phyloP scores from a whole-genome alignment of 92 coral and sea anemone species.

The Muricea muricata region DNA sequence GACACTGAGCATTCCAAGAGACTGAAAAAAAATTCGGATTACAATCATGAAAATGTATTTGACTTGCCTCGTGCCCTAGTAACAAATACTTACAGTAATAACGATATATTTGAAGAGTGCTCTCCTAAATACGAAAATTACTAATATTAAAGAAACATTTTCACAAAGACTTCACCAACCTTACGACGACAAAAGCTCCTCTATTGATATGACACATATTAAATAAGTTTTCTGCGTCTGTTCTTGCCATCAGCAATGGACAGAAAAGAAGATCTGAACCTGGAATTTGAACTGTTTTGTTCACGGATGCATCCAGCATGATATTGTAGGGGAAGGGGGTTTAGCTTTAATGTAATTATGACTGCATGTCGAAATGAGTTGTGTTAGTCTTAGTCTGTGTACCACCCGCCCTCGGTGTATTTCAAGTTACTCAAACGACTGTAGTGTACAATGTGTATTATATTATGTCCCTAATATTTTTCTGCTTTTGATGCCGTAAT shows the following conservation, averaged over 20 bases:
- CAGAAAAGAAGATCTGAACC: conserved; percentile 65
- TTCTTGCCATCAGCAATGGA: conserved; percentile 69
- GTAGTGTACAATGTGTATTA: too few relatives aligned
- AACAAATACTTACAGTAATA: too few relatives aligned
- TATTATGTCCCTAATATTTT: neutral
- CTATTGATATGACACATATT: conserved; percentile 90
- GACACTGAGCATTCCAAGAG: conserved; percentile 87
- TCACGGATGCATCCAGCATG: too few relatives aligned
- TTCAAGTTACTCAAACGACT: too few relatives aligned
- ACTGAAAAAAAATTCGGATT: conserved; percentile 43
- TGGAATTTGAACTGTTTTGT: neutral
- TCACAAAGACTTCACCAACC: conserved; percentile 54
- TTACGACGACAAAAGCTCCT: conserved; percentile 94
- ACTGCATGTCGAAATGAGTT: too few relatives aligned
- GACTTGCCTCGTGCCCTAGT: neutral
- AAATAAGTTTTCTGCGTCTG: conserved; percentile 69
- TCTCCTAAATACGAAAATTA: too few relatives aligned
- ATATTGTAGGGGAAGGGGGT: too few relatives aligned
- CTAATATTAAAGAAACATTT: neutral
- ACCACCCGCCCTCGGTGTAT: too few relatives aligned
- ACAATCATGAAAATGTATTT: neutral
- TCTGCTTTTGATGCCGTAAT: too few relatives aligned
- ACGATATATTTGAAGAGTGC: too few relatives aligned
- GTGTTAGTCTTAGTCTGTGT: too few relatives aligned
- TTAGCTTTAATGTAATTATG: too few relatives aligned